A percentile compares a stretch with the other conserved stretches of the same genome.
These are phyloP conservation scores for Drosophila aldrichi DNA, from an alignment of 2,888 invertebrate species.

Conservation along the genomic window DNA sequence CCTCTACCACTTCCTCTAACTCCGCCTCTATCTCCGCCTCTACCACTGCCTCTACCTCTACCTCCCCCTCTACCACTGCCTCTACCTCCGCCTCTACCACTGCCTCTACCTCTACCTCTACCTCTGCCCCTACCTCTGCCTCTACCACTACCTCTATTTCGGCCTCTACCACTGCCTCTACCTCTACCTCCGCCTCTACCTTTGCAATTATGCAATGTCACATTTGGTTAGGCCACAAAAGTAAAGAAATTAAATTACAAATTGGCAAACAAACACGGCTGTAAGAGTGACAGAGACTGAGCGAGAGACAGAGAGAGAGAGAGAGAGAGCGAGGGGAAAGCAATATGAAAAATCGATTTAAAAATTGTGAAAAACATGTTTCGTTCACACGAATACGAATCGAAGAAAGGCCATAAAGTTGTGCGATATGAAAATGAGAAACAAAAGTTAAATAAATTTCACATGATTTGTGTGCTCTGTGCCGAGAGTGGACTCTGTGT, in stretches of 20 bases:
- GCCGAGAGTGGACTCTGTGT: not conserved
- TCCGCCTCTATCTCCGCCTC: too few relatives aligned
- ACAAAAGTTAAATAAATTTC: conserved; percentile 4
- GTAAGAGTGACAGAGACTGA: too few relatives aligned
- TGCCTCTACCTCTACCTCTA: too few relatives aligned
- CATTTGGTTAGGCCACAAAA: conserved; percentile 16
- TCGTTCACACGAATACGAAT: not conserved
- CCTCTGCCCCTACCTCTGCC: too few relatives aligned
- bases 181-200: too few relatives aligned
- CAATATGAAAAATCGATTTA: conserved; percentile 24
- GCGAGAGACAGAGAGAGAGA: not conserved
- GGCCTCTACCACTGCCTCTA: too few relatives aligned
- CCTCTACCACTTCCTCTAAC: too few relatives aligned
- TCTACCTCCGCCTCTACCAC: too few relatives aligned
- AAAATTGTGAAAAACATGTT: conserved; percentile 19
- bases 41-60: too few relatives aligned
- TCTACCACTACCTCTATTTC: too few relatives aligned
- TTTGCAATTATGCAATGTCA: conserved; percentile 15
- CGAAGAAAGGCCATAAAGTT: conserved; percentile 17
- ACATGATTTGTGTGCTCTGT: conserved; percentile 6
- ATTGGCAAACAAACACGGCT: conserved; percentile 2
- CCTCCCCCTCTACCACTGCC: too few relatives aligned
- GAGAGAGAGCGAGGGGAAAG: not conserved
- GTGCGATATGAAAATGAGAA: not conserved
- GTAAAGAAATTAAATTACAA: conserved; percentile 14